Percentiles rank a stretch among this genome's conserved stretches.
Evolutionary conservation across 2,113 vertebrate species (phyloP).

Genomic region (Tachuris rubrigastra): DNA sequence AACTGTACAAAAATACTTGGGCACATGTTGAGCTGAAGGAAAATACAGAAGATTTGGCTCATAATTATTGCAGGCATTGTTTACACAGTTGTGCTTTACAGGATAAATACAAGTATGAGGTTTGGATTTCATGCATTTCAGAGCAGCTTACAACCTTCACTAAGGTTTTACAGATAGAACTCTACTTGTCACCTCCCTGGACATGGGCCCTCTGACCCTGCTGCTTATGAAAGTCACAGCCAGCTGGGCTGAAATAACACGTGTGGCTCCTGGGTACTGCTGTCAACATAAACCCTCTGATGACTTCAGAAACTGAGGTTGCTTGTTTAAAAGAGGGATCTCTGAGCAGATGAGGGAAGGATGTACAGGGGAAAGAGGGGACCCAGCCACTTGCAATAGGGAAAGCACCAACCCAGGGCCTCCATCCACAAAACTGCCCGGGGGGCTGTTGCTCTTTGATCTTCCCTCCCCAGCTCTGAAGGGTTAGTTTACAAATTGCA

Average conservation of each 20-base stretch:
- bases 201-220: neutral
- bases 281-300: neutral
- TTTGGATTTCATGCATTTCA: neutral
- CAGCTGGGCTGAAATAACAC: neutral
- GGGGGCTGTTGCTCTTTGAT: neutral
- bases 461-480: neutral
- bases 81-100: neutral
- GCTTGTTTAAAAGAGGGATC: neutral
- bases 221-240: neutral
- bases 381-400: rapidly evolving
- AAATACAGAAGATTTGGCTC: neutral
- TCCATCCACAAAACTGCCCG: neutral
- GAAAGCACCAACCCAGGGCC: rapidly evolving
- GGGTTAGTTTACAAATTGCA: slow-evolving; percentile 16
- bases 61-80: neutral
- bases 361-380: neutral
- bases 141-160: neutral
- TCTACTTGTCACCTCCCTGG: neutral
- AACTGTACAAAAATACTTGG: neutral
- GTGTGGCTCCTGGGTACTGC: neutral
- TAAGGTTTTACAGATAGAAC: neutral
- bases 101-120: neutral
- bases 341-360: neutral
- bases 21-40: rapidly evolving
- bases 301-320: neutral